Conservation (phyloP, 2,797 vertebrate genomes). For the Rhyacichthys aspro region DNA sequence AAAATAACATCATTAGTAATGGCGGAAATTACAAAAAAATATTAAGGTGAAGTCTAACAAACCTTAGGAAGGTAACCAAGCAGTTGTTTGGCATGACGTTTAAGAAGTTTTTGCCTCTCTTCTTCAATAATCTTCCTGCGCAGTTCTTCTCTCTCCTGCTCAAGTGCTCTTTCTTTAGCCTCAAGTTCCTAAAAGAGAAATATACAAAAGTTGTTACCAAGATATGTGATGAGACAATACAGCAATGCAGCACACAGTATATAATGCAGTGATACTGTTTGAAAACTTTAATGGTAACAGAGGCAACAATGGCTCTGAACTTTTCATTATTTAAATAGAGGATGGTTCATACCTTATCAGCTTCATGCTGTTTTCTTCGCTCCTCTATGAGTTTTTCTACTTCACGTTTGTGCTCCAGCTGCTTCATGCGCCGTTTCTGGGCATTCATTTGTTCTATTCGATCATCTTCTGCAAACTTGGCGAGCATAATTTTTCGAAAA, state of each 20-base stretch:
- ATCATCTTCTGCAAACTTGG: conserved; percentile 91
- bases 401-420: conserved; percentile 86
- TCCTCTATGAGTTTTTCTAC: conserved; percentile 88
- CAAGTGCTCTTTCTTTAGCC: conserved; percentile 80
- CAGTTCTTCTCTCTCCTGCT: conserved; percentile 79
- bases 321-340: too few relatives aligned
- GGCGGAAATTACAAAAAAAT: neutral
- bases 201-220: conserved; percentile 18
- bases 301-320: too few relatives aligned
- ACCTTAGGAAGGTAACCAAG: conserved; percentile 92
- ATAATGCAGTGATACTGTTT: too few relatives aligned
- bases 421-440: conserved; percentile 89
- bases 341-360: conserved; percentile 80
- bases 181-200: conserved; percentile 81
- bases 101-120: conserved; percentile 89
- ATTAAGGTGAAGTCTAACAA: conserved; percentile 31
- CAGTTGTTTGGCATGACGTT: conserved; percentile 86
- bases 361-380: conserved; percentile 78
- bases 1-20: conserved; percentile 10
- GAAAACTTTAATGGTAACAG: too few relatives aligned
- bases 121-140: conserved; percentile 88
- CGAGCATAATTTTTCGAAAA: conserved; percentile 83
- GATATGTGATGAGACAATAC: neutral
- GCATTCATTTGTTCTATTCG: conserved; percentile 90
- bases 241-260: neutral